Base-by-base conservation (phyloP, 2,888 invertebrate genomes). In the Petrolisthes cinctipes region DNA sequence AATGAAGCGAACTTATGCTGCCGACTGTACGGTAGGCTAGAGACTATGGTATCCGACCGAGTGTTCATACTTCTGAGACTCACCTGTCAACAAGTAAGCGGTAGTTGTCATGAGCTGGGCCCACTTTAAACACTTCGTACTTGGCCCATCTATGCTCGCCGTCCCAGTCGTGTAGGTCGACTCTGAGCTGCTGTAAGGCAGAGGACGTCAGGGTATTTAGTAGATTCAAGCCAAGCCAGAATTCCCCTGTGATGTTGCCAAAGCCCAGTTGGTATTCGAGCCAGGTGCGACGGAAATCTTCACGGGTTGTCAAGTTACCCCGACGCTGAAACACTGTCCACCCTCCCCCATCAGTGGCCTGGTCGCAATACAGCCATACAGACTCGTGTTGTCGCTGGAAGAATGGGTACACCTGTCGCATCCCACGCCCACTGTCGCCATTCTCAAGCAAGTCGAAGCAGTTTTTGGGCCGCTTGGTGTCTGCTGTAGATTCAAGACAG, bases 291-390 rank as follows among this genome's bases (percentile, higher is more conserved):
- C 57, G 57, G 57, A 73, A 83, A 56, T 83, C 75, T 54, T 75
- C 14, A 6, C 76, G 23, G 14, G 57, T 37, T 20, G 56, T 20
- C 20, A 20, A 14, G 20, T 53, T 61, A 7, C 14, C 20, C 14
- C 75, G 75, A n/a, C 83, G 53, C 37, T 83, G 75, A 9, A 83
- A 11, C 54, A 83, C 75, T 20, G 83, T 83, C 83, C 75, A 75
- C n/a, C 83, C 75, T 11, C 75, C 83, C 7, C 83, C 83, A 57
- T 83, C 83, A 5, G 71, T 71, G n/a, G 11, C 20, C 14, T 75
- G 73, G 83, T 83, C 83, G 11, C 83, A 75, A 17, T 56, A 82
- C 57, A 82, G 71, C 7, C 17, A 51, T 7, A 71, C 54, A 23
- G 51, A 37, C 68, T 17, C 17, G 17, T 71, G 9, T 7, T 68